Evolutionary conservation across 2,888 invertebrate species (phyloP), one percentile per base, ranked within the genome.

Genomic region (Acheta domesticus): DNA sequence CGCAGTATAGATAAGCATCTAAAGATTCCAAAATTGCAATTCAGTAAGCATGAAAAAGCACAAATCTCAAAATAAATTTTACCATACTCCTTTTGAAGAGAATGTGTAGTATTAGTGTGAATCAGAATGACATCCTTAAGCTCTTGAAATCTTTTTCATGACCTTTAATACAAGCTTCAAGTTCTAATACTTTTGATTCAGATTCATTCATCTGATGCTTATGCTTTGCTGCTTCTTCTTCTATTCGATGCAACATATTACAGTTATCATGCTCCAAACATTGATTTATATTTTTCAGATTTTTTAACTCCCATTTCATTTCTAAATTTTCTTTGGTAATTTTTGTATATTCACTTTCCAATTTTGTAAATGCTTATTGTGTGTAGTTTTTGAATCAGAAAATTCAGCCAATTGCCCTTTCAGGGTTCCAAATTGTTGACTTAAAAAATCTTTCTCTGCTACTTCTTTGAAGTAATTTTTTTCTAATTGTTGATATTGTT

Each of bases 261-360:
- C 62, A 62, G n/a, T 62, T 62, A 62, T 62, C 62, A 62, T 62
- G 62, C 62, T 62, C 62, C 62, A 62, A n/a, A 62, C 62, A 62
- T 8, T 62, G 14, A 62, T 62, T 62, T 62, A 62, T n/a, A n/a
- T 62, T n/a, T 62, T 62, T 62, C 62, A 62, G n/a, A 62, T 62
- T 62, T 19, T 62, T 62, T 62, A 62, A 19, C 12, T 62, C 62
- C 62, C 62, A 62, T n/a, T 11, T 62, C 16, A 19, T 62, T n/a
- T 62, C 62, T n/a, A 62, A 62, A 62, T 14, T 62, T 19, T 62
- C 62, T n/a, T 62, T 62, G 14, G 62, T 62, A 19, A 62, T 19
- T n/a, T 14, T 19, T 19, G 14, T 62, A 19, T 19, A 19, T 62
- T 62, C 62, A 14, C 62, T n/a, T 62, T 62, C n/a, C 62, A n/a